Evolutionary conservation across 2,888 invertebrate species (phyloP), one percentile per base, ranked within the genome.

Genomic region (Sepioteuthis lessoniana): DNA sequence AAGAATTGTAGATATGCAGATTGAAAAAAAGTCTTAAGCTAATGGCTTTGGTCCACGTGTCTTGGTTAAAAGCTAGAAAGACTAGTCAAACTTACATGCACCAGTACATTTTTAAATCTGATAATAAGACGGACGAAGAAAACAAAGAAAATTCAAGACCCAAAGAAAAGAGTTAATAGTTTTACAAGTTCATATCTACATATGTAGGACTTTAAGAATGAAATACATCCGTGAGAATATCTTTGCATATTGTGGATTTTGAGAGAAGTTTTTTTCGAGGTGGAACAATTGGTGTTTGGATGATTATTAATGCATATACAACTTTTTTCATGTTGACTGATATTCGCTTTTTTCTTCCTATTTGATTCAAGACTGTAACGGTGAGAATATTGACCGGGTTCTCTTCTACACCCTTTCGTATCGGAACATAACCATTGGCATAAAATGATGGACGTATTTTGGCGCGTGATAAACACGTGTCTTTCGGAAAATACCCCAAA

Each of bases 391-490:
- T 55, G 55, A 55, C 25, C 4, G 55, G 5, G 5, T 25, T 25
- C 25, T 25, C n/a, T 76, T 13, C n/a, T n/a, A n/a, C 2, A 3
- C n/a, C 2, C 16, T 76, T n/a, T 16, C 1, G 35, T 16, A 76
- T 10, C 19, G 76, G n/a, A n/a, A 76, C 8, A 16, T 19, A n/a
- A n/a, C 60, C 60, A 60, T 60, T 28, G 21, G 76, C 76, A n/a
- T 16, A 35, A 35, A 16, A 35, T 35, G 76, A n/a, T 35, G 16
- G 1, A 35, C 25, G 76, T n/a, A 76, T 76, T 76, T 76, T 76
- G n/a, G 35, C 76, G n/a, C 76, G n/a, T n/a, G 76, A 76, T 76
- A 76, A 76, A 76, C 76, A 76, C 76, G 76, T 76, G 76, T 76
- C 76, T 35, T 16, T 16, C 16, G 16, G 25, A n/a, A n/a, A 35